Evolutionary conservation across 1,140 invertebrate species (phyloP).

Genomic region (Caenorhabditis briggsae): DNA sequence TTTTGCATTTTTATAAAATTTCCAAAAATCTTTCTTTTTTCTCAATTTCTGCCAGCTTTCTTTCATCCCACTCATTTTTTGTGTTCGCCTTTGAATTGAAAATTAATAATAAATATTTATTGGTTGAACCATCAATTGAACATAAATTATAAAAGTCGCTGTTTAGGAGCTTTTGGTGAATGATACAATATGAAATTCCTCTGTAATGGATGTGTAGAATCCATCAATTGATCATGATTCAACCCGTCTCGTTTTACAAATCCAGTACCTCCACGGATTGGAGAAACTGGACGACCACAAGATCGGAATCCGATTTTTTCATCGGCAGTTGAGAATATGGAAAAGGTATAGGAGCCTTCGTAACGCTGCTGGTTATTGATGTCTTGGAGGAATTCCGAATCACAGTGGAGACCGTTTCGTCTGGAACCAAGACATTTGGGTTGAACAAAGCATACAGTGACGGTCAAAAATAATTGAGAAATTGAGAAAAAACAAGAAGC

Average conservation of each 20-base stretch:
- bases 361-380: conserved; percentile 65
- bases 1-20: too few species aligned
- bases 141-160: neutral
- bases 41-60: too few species aligned
- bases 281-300: conserved; percentile 65
- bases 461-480: too few species aligned
- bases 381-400: conserved; percentile 66
- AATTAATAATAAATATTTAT: neutral
- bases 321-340: conserved; percentile 67
- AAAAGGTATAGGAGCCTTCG: conserved; percentile 64
- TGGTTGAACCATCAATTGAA: neutral
- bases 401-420: conserved; percentile 67
- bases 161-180: conserved; percentile 37
- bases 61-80: too few species aligned
- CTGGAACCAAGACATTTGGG: conserved; percentile 31
- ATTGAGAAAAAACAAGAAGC: too few species aligned
- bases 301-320: conserved; percentile 66
- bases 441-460: neutral
- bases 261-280: conserved; percentile 67
- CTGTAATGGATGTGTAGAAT: conserved; percentile 58
- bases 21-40: too few species aligned
- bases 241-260: conserved; percentile 68
- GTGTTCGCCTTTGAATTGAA: too few species aligned
- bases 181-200: conserved; percentile 62
- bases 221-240: conserved; percentile 64